phyloP scores from a whole-genome alignment of 2,888 invertebrate genomes.

The Drosophila paranaensis region DNA sequence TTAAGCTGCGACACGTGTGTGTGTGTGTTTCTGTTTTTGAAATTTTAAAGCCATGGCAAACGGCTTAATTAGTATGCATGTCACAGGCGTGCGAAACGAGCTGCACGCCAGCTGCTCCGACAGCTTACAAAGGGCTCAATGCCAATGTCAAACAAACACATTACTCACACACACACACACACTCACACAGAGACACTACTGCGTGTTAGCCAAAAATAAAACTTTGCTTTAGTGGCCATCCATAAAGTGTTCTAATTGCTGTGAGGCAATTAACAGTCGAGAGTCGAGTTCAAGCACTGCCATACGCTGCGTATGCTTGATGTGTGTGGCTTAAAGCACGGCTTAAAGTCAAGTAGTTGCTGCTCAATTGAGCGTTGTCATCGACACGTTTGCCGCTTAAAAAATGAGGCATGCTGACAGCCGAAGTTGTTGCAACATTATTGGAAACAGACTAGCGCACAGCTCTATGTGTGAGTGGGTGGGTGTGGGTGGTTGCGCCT shows the following conservation, averaged over 20 bases:
- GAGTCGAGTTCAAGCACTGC: background rate
- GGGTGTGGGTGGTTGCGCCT: constrained; percentile 22
- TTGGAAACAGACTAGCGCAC: constrained; percentile 46
- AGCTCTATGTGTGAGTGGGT: too few species aligned
- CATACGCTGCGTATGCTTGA: constrained; percentile 56
- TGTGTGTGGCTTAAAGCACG: background rate
- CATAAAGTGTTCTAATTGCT: constrained; percentile 33
- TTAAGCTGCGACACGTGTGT: constrained; percentile 53
- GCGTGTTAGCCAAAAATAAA: constrained; percentile 18
- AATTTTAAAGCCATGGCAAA: constrained; percentile 36
- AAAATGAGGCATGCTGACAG: constrained; percentile 58
- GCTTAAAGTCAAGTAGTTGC: constrained; percentile 3
- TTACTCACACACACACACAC: constrained; percentile 1
- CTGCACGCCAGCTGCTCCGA: constrained; percentile 31
- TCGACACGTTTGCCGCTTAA: constrained; percentile 67
- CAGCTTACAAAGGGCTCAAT: constrained; percentile 46
- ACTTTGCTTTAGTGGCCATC: constrained; percentile 1
- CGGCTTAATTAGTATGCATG: constrained; percentile 73
- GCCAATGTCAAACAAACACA: constrained; percentile 21
- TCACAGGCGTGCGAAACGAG: constrained; percentile 49
- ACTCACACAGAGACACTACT: background rate
- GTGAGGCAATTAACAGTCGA: constrained; percentile 24
- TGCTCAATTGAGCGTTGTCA: constrained; percentile 43
- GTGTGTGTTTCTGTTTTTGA: constrained; percentile 17
- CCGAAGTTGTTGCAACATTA: constrained; percentile 53